phyloP scores from a whole-genome alignment of 2,797 vertebrate genomes.

The Notamacropus eugenii region DNA sequence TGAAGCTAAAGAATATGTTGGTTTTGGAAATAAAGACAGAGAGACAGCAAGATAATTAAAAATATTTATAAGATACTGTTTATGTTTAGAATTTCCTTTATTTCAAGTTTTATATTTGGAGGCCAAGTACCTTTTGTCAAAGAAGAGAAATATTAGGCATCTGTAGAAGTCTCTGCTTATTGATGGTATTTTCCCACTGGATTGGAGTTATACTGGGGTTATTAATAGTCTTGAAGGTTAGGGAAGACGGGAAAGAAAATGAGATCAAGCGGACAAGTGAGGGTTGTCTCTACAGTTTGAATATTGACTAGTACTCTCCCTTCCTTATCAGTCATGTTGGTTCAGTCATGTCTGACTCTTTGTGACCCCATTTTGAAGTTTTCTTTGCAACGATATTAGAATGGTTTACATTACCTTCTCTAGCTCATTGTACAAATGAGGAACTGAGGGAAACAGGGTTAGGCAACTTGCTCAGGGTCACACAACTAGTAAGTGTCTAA shows the following conservation, averaged over 20 bases:
- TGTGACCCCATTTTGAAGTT: background rate
- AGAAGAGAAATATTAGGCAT: background rate
- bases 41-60: accelerated
- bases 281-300: background rate
- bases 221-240: background rate
- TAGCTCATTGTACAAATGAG: background rate
- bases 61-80: background rate
- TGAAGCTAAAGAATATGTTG: background rate
- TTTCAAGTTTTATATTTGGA: background rate
- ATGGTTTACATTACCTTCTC: background rate
- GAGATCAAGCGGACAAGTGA: background rate
- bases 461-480: background rate
- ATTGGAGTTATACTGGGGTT: background rate
- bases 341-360: background rate
- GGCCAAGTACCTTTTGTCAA: background rate
- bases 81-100: background rate
- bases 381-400: background rate
- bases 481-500: background rate
- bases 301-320: background rate
- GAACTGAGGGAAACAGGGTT: background rate
- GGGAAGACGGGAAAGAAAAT: background rate
- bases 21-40: no score
- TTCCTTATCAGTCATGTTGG: background rate
- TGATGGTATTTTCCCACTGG: background rate
- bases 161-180: no score